These are phyloP conservation scores for Octodon degus DNA, from an alignment of 2,113 vertebrate species.

Conservation along the genomic window DNA sequence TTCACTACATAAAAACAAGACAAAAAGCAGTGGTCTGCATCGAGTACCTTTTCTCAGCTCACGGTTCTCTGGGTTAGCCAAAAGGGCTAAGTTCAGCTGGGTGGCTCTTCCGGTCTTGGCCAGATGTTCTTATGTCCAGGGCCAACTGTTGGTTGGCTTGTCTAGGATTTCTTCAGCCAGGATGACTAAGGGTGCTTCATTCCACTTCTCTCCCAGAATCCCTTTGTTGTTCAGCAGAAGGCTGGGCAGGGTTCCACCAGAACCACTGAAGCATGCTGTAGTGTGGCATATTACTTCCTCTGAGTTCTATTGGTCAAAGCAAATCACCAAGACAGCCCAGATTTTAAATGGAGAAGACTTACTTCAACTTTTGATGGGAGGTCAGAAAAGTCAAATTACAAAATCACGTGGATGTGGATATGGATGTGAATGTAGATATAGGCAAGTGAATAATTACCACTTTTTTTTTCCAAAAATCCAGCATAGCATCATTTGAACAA, in stretches of 20 bases:
- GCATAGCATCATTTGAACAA: slow-evolving; percentile 9
- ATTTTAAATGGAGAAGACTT: neutral
- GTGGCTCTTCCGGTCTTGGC: slow-evolving; percentile 25
- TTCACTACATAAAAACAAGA: neutral
- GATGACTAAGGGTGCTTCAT: neutral
- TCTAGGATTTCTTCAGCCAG: neutral
- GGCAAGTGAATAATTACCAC: neutral
- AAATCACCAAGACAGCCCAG: neutral
- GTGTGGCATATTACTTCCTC: neutral
- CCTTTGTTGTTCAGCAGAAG: neutral
- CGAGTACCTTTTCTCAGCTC: neutral
- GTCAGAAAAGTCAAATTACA: neutral
- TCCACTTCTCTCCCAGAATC: neutral
- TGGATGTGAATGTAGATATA: neutral
- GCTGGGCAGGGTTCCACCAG: neutral
- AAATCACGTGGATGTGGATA: neutral
- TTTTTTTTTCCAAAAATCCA: neutral
- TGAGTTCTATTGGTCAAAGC: neutral
- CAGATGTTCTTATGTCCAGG: neutral
- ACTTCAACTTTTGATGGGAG: neutral
- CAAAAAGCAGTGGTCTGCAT: neutral
- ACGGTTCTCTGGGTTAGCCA: neutral
- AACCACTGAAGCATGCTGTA: neutral
- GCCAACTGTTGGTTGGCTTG: neutral
- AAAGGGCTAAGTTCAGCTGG: slow-evolving; percentile 37